Evolutionary conservation across 2,113 vertebrate genomes (phyloP), one percentile per base, ranked within the genome.

Genomic region (Platysteira castanea): DNA sequence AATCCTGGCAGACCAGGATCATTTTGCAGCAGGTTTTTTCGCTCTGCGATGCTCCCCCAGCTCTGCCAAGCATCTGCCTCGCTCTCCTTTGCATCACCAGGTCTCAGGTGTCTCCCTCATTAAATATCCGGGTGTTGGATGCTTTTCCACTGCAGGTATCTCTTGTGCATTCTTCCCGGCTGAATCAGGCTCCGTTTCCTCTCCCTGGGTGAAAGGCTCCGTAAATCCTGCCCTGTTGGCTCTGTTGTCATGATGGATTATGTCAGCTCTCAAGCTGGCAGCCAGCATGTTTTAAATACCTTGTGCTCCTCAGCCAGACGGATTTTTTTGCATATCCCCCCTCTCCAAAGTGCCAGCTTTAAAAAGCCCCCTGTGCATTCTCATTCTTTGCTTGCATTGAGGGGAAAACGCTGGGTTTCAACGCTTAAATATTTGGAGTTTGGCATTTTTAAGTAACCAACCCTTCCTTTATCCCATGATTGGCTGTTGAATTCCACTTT

Each of bases 241-340:
- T 90, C 82, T 61, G 59, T 52, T 97, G 87, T 94, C 94, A 19
- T 50, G 89, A 67, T 71, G 93, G 93, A 84, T 96, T 89, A 91
- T 94, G 91, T 89, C 96, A 95, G 89, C 60, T 47, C 6, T 15
- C 10, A 26, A 68, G 74, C n/a, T 95, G 94, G 93, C 87, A 93
- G 91, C 89, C 70, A 46, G 77, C 87, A 4, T 50, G 5, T 85
- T 87, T 84, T 1, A 85, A 75, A 91, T 84, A 67, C 93, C 57
- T 91, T 19, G 2, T 85, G 70, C 60, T 96, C 88, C 95, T 41
- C 30, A 52, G 86, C 56, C 84, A 84, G 84, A 1, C 75, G 9
- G 63, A 24, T 56, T 86, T 87, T 57, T 85, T 44, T 74, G 52
- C 20, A 1, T 37, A 21, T 78, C 11, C 21, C 91, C 57, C 26